phyloP scores from a whole-genome alignment of 1,140 invertebrate species.

The Calephelis virginiensis region DNA sequence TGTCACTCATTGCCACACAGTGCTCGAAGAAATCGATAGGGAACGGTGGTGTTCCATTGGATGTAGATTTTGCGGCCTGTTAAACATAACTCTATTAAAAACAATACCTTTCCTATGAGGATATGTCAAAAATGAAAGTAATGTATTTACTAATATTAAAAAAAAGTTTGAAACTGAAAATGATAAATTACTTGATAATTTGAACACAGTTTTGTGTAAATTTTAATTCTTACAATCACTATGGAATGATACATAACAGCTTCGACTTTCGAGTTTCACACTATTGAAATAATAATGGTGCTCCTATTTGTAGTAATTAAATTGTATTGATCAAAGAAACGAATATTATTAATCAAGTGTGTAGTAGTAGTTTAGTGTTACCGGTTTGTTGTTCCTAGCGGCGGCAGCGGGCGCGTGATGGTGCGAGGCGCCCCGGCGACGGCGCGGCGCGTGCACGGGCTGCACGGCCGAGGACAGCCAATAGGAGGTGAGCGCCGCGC shows the following conservation, averaged over 20 bases:
- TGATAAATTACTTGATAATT: no score
- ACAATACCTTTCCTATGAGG: not conserved
- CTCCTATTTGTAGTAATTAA: no score
- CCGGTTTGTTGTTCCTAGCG: conserved; percentile 48
- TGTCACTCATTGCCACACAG: conserved; percentile 92
- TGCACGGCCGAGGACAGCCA: conserved; percentile 91
- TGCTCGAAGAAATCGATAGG: conserved; percentile 98
- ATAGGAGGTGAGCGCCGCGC: conserved; percentile 86
- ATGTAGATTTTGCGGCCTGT: conserved; percentile 59
- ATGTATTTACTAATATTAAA: no score
- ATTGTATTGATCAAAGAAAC: no score
- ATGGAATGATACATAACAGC: no score
- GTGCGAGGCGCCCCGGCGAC: conserved; percentile 37
- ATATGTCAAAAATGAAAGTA: not conserved
- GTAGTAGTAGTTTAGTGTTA: conserved; percentile 22
- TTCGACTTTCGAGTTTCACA: no score
- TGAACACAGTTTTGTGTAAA: no score
- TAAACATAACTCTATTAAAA: not conserved
- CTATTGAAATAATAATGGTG: no score
- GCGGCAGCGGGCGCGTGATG: conserved; percentile 33
- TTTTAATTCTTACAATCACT: no score
- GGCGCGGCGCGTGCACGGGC: conserved; percentile 76
- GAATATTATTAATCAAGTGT: not conserved
- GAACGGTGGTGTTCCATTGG: conserved; percentile 80
- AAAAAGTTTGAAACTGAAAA: no score